Evolutionary conservation across 1,140 invertebrate genomes (phyloP), one percentile per base, ranked within the genome.

Genomic region (Danaus plexippus): DNA sequence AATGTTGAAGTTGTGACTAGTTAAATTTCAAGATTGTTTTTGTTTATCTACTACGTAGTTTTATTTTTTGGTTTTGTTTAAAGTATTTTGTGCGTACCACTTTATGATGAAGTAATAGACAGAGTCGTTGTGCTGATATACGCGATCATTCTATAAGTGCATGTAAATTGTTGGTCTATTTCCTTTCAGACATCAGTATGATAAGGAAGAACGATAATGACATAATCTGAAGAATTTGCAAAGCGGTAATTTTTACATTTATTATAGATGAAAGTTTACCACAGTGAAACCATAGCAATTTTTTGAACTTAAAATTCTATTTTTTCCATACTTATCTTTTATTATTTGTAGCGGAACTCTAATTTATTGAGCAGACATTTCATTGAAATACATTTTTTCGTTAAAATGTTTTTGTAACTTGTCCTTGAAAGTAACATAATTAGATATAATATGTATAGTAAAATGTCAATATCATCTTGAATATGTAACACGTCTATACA

Each of bases 161-260:
- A 61, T 50, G 49, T 61, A 61, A 57, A 56, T 57, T 50, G 43
- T 58, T 61, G 54, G 71, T 75, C 63, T 67, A 71, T 79, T 85
- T 77, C 71, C 71, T 79, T 79, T 72, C 68, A 75, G 75, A 69
- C 71, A 66, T 67, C 70, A 79, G 71, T 68, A 62, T 73, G 80
- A 80, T 80, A 83, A 80, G 77, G 59, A 68, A 62, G 63, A 74
- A 77, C 59, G 77, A 80, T 81, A 81, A 80, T 75, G 70, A 77
- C 74, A 68, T 81, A 84, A 80, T 77, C 73, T 73, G 65, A 73
- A 71, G 68, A 62, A 71, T 71, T 80, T 54, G 44, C 42, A 50
- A 57, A 57, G 46, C 54, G 52, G 62, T 64, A 57, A 64, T 32
- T 32, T 32, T 32, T 32, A 32, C 22, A 32, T 32, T 32, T 32